phyloP scores from a whole-genome alignment of 1,140 invertebrate species.

The Apocrypta bakeri region DNA sequence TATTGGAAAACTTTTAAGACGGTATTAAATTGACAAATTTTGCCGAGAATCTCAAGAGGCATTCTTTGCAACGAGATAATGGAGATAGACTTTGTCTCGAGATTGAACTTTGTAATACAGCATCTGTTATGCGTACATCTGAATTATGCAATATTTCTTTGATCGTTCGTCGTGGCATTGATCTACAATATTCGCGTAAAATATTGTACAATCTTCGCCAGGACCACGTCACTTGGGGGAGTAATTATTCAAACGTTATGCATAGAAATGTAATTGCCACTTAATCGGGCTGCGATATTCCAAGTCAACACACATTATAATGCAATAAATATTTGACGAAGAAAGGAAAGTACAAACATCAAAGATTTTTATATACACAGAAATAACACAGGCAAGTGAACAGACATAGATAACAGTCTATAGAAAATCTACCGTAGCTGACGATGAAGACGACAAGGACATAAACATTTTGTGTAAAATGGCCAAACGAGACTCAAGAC shows the following conservation, averaged over 20 bases:
- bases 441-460: conserved; percentile 61
- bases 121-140: not conserved
- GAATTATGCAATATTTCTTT: not conserved
- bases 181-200: not conserved
- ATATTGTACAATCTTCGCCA: not conserved
- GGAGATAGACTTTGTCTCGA: not conserved
- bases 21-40: conserved; percentile 23
- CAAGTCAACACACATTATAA: conserved; percentile 40
- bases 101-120: not conserved
- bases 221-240: not conserved
- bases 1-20: conserved; percentile 27
- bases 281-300: not conserved
- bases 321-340: conserved; percentile 15
- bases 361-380: conserved; percentile 24
- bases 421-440: conserved; percentile 60
- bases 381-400: conserved; percentile 55
- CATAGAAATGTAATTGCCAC: no score
- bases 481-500: conserved; percentile 41
- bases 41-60: conserved; percentile 6
- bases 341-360: conserved; percentile 38
- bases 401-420: conserved; percentile 60
- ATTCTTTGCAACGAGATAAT: not conserved
- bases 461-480: conserved; percentile 19
- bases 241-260: not conserved
- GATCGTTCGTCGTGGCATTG: not conserved